Conservation (phyloP, 2,888 invertebrate species). For the Cheilosia soror region DNA sequence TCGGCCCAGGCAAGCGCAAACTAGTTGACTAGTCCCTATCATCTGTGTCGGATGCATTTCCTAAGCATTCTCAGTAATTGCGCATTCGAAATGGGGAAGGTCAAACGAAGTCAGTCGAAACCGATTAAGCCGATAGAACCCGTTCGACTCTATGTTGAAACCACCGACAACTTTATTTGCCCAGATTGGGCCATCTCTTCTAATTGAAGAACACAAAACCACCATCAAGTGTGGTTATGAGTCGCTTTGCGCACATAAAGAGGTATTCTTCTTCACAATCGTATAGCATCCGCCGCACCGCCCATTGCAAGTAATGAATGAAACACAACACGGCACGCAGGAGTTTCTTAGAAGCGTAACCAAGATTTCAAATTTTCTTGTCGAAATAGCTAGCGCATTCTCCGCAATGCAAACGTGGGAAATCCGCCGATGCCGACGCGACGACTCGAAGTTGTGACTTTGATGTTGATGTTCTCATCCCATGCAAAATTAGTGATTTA, state of each 20-base stretch:
- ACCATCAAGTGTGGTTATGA: constrained; percentile 38
- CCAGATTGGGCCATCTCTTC: constrained; percentile 29
- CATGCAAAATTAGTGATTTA: constrained; percentile 66
- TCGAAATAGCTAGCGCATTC: constrained; percentile 53
- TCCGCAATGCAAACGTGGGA: constrained; percentile 66
- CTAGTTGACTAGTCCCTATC: constrained; percentile 37
- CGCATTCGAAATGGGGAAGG: constrained; percentile 66
- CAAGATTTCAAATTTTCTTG: constrained; percentile 52
- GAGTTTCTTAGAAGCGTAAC: constrained; percentile 46
- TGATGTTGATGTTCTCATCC: constrained; percentile 68
- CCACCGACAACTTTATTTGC: constrained; percentile 46
- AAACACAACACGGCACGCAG: constrained; percentile 8
- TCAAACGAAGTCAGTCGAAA: constrained; percentile 71
- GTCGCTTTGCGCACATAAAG: constrained; percentile 45
- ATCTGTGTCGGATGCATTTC: constrained; percentile 68
- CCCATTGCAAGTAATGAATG: constrained; percentile 43
- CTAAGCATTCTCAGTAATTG: constrained; percentile 52
- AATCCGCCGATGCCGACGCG: constrained; percentile 10
- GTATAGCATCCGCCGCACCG: constrained; percentile 42
- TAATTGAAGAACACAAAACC: constrained; percentile 52
- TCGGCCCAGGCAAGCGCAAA: constrained; percentile 20
- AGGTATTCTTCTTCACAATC: constrained; percentile 40
- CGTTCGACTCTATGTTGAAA: constrained; percentile 32
- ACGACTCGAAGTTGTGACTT: constrained; percentile 35
- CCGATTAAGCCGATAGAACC: constrained; percentile 63